Percentiles rank a stretch among this genome's conserved stretches.
Evolutionary conservation across 2,888 invertebrate genomes (phyloP).

Genomic region (Lypha dubia): DNA sequence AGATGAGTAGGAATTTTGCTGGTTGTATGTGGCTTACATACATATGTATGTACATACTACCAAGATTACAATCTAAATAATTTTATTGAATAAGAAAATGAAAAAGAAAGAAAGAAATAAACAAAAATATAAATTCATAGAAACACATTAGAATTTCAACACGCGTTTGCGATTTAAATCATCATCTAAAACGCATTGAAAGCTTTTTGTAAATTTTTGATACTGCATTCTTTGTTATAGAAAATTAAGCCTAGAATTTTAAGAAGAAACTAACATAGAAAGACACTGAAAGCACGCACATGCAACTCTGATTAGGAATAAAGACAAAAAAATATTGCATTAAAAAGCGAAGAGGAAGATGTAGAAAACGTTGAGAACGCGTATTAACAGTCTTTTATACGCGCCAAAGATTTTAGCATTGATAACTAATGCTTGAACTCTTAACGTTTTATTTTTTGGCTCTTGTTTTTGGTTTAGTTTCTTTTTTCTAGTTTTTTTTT

Average conservation of each 20-base stretch:
- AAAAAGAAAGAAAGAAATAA: no score
- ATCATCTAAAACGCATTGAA: conserved; percentile 63
- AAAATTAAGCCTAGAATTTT: conserved; percentile 55
- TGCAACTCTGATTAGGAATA: conserved; percentile 64
- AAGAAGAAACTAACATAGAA: conserved; percentile 31
- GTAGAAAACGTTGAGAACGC: conserved; percentile 67
- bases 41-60: no score
- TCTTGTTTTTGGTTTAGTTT: conserved; percentile 4
- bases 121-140: conserved; percentile 40
- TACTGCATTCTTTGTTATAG: conserved; percentile 36
- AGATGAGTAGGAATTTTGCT: no score
- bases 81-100: no score
- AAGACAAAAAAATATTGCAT: conserved; percentile 44
- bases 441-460: conserved; percentile 59
- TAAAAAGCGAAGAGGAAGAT: conserved; percentile 34
- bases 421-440: conserved; percentile 70
- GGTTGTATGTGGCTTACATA: no score
- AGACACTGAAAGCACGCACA: conserved; percentile 62
- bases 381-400: conserved; percentile 71
- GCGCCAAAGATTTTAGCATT: conserved; percentile 69
- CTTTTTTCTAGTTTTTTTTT: neutral
- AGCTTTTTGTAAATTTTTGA: conserved; percentile 56
- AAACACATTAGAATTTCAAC: conserved; percentile 69
- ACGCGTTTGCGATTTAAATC: conserved; percentile 68
- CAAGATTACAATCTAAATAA: conserved; percentile 56